These are phyloP conservation scores for Athalia cordata DNA, from an alignment of 2,888 invertebrate species.

Conservation along the genomic window DNA sequence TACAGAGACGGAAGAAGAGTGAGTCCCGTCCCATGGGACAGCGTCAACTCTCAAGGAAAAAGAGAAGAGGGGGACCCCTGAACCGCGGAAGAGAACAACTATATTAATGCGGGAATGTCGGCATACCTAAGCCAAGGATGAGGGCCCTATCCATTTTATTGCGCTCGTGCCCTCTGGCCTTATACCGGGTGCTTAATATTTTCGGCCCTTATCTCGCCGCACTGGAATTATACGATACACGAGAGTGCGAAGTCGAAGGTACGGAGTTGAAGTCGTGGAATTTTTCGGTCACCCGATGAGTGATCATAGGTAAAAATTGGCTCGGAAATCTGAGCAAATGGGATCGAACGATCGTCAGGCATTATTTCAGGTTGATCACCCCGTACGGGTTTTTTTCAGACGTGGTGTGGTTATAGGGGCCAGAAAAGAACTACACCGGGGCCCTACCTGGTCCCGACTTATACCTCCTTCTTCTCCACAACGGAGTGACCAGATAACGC, in stretches of 20 bases:
- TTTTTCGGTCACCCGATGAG: too few species aligned
- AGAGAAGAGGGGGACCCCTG: conserved; percentile 47
- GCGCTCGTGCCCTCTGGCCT: conserved; percentile 46
- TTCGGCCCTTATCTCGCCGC: not conserved
- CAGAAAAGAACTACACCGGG: conserved; percentile 1
- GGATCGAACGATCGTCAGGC: conserved; percentile 31
- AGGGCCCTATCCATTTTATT: conserved; percentile 56
- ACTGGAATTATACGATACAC: too few species aligned
- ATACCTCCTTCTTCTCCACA: conserved; percentile 56
- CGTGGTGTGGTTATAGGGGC: conserved; percentile 21
- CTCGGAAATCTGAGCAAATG: too few species aligned
- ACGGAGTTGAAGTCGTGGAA: too few species aligned
- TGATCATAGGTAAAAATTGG: too few species aligned
- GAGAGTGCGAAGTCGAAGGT: too few species aligned
- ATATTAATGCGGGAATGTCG: conserved; percentile 58
- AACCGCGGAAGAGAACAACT: conserved; percentile 52
- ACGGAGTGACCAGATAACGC: conserved; percentile 66
- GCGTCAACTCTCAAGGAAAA: conserved; percentile 19
- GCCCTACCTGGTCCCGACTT: conserved; percentile 39
- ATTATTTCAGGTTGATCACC: conserved; percentile 43
- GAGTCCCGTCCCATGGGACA: conserved; percentile 25
- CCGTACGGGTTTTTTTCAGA: conserved; percentile 13
- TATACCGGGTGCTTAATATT: conserved; percentile 40
- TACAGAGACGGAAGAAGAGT: conserved; percentile 1
- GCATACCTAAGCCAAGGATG: conserved; percentile 52